These are phyloP conservation scores for Acanthopleura granulata DNA, from an alignment of 2,888 invertebrate species.

Conservation along the genomic window DNA sequence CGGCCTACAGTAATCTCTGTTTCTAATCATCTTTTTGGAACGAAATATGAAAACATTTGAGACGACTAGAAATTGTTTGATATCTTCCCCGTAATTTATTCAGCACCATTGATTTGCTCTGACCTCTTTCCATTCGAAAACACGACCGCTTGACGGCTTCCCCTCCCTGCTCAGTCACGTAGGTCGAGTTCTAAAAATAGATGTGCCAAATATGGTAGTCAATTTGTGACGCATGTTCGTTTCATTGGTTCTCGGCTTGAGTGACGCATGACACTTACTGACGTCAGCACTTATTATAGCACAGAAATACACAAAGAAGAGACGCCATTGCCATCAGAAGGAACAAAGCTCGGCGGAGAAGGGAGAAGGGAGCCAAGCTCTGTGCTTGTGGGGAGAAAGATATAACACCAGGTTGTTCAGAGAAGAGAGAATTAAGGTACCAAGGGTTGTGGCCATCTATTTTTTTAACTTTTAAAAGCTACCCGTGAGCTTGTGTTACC, in stretches of 20 bases:
- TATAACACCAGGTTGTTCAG: background rate
- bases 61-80: too few species aligned
- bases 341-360: background rate
- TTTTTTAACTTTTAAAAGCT: too few species aligned
- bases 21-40: too few species aligned
- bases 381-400: background rate
- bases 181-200: constrained; percentile 12
- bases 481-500: too few species aligned
- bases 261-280: constrained; percentile 2
- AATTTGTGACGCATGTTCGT: background rate
- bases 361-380: background rate
- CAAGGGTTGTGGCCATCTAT: too few species aligned
- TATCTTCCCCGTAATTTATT: too few species aligned
- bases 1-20: too few species aligned
- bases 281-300: background rate
- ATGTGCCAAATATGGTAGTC: background rate
- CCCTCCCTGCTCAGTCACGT: constrained; percentile 13
- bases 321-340: constrained; percentile 10
- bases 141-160: background rate
- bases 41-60: too few species aligned
- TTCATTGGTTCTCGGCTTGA: constrained; percentile 1
- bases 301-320: constrained; percentile 15
- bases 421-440: background rate
- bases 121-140: background rate
- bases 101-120: background rate